Percentiles rank a stretch among this genome's conserved stretches.
Conservation (phyloP, 1,140 invertebrate genomes). For the Phymastichus coffea region DNA sequence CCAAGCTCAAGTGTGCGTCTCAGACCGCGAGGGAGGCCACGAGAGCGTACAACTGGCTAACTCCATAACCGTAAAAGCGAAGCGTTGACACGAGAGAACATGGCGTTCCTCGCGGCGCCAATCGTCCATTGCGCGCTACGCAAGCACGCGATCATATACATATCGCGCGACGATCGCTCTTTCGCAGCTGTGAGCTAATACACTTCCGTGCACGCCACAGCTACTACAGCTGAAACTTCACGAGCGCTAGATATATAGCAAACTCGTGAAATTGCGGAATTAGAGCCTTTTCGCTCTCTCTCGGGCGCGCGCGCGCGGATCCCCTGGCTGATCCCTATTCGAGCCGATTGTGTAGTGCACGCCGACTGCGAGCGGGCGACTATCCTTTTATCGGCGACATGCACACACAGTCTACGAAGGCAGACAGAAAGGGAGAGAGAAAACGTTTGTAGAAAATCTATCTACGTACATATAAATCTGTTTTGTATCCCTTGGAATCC, state of each 20-base stretch:
- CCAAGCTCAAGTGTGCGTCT: no score
- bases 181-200: no score
- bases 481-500: slow-evolving; percentile 15
- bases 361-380: not conserved
- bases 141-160: slow-evolving; percentile 3
- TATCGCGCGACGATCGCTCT: slow-evolving; percentile 12
- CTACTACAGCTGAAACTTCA: no score
- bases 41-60: slow-evolving; percentile 8
- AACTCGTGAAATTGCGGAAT: slow-evolving; percentile 23
- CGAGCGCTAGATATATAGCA: not conserved
- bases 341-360: slow-evolving; percentile 24
- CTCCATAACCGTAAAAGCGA: slow-evolving; percentile 9
- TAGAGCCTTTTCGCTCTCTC: no score
- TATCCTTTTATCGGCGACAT: slow-evolving; percentile 28
- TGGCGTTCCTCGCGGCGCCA: not conserved
- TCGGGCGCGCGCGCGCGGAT: not conserved
- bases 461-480: slow-evolving; percentile 18
- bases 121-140: no score
- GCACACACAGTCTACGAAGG: not conserved
- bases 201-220: no score
- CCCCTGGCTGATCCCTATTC: slow-evolving; percentile 14
- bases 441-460: slow-evolving; percentile 4
- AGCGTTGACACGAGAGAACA: not conserved
- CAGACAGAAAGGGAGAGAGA: not conserved
- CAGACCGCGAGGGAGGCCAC: no score